Conservation (phyloP, 1,140 invertebrate genomes). For the Periplaneta americana region DNA sequence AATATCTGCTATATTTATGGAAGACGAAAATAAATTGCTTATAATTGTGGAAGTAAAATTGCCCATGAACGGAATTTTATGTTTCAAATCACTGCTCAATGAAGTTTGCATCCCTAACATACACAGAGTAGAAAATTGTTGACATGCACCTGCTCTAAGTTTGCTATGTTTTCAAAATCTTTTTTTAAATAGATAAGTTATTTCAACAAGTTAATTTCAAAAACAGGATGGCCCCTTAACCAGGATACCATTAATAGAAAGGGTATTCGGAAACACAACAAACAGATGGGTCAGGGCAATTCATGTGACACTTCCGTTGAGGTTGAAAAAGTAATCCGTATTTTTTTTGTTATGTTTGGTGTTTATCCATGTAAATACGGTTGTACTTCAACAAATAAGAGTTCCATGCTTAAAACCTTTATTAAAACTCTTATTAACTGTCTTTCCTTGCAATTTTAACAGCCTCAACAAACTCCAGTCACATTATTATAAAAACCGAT, state of each 20-base stretch:
- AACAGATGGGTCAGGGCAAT: neutral
- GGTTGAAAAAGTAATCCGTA: neutral
- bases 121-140: neutral
- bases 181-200: neutral
- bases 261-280: neutral
- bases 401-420: neutral
- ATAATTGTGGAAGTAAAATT: neutral
- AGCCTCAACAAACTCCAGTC: neutral
- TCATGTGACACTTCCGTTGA: neutral
- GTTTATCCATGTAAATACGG: neutral
- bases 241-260: constrained; percentile 13
- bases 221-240: constrained; percentile 10
- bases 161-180: neutral
- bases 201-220: constrained; percentile 8
- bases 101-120: neutral
- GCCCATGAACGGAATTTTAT: neutral
- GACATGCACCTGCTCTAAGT: too few relatives aligned
- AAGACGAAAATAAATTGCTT: neutral
- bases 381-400: neutral
- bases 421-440: neutral
- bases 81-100: neutral
- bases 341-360: neutral
- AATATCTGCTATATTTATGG: too few relatives aligned
- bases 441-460: neutral
- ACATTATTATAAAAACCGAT: neutral